Base-by-base conservation (phyloP, 2,797 vertebrate species). In the Sebastes alutus region DNA sequence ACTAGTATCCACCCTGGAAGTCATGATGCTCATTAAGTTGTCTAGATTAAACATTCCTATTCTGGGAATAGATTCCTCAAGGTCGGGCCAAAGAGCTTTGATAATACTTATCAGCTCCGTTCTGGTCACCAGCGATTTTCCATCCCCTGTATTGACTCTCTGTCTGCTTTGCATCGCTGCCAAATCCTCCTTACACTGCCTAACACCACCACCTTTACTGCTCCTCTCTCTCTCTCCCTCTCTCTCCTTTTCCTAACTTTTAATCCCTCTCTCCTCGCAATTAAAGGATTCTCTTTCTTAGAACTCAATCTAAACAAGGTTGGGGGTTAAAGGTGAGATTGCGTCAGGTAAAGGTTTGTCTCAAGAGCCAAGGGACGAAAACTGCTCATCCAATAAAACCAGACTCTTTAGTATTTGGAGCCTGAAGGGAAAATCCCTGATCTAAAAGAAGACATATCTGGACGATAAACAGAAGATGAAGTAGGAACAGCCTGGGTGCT, bases 111-210 rank as follows among this genome's bases (percentile, higher is more conserved):
- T 72, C 42, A 82, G 84, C 46, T 5, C 8, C 27, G 14, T 59
- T 81, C 33, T 72, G 22, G 79, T 77, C 66, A 72, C 73, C 64
- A 61, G 68, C 20, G 56, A 81, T 83, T 92, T 86, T 90, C 78
- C 71, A 72, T 83, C 89, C 87, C 85, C 68, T 60, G 71, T 84
- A 35, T 59, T 8, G n/a, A 75, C 30, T 78, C 30, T 78, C 14
- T 54, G 71, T 75, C 72, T 77, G 66, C 66, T 70, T 80, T 77
- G 66, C 61, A 2, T 12, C 0, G 9, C 52, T 72, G 83, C 86
- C 86, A 90, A 92, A 93, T 92, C 90, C 90, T 88, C 76, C 84
- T 89, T 82, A 89, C 23, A n/a, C 20, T 22, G 61, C 62, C 74
- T 69, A 38, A 80, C 59, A 59, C 77, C 80, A 62, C 52, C 71